Base-by-base conservation (phyloP, 2,888 invertebrate genomes). In the Pyrocoelia pectoralis region DNA sequence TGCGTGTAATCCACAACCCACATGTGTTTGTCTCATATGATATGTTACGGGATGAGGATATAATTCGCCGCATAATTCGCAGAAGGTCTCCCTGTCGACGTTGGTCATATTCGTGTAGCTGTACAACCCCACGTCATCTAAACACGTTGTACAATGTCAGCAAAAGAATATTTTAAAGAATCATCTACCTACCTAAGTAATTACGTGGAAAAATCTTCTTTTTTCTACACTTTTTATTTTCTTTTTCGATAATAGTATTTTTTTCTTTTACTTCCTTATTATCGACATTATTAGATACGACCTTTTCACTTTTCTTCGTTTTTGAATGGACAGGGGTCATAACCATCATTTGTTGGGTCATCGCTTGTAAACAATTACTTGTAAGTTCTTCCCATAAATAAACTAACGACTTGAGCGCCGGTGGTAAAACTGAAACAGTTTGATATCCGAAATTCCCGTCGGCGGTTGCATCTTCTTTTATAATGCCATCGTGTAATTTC, bases 381-480 rank as follows among this genome's bases (percentile, higher is more conserved):
- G 89, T 89, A 14, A 97, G 84, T 56, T 95, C 92, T 75, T 97
- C 95, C 97, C 97, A 97, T 24, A 97, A 83, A 58, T 89, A 90
- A 0, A 97, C 95, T 6, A 97, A 83, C 56, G 94, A 93, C 55
- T 94, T 91, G 50, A 97, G 80, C 0, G 96, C 95, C 0, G 95
- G 93, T 1, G 97, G 97, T 60, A 96, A 79, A 0, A 93, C 91
- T 10, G 90, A 88, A 1, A 93, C 89, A 1, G 89, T 86, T 54
- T 85, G 84, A 66, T 83, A 83, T 61, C 82, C 78, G 24, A 81
- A 77, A 65, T 78, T 81, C 13, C 71, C 72, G 9, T 73, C 74
- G 0, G 67, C 60, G 51, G 72, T 71, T 61, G 76, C 76, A 8
- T 72, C 76, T 65, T 81, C 81, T 64, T 82, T 84, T 52, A 87